Percentiles rank a stretch among this genome's conserved stretches.
Evolutionary conservation across 2,113 vertebrate species (phyloP).

Genomic region (Girardinichthys multiradiatus): DNA sequence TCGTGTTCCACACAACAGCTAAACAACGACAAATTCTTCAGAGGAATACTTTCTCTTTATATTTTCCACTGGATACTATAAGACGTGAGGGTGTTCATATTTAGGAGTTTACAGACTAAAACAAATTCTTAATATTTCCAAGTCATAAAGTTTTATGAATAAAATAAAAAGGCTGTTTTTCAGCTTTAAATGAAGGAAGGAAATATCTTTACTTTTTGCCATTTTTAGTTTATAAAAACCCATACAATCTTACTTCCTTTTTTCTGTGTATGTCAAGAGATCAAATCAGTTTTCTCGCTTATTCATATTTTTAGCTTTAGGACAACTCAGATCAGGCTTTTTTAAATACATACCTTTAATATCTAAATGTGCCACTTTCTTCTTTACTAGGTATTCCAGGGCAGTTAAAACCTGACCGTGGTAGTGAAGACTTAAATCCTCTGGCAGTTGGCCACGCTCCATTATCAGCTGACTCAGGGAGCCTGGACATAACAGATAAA

Average conservation of each 20-base stretch:
- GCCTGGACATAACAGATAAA: conserved; percentile 71
- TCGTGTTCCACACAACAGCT: conserved; percentile 65
- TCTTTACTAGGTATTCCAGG: conserved; percentile 87
- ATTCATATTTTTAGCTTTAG: background rate
- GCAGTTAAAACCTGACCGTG: conserved; percentile 86
- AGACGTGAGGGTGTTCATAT: conserved; percentile 41
- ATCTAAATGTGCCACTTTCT: conserved; percentile 89
- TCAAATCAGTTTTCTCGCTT: too few relatives aligned
- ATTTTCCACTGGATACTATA: conserved; percentile 35
- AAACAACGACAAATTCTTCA: conserved; percentile 24
- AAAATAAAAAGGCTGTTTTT: too few relatives aligned
- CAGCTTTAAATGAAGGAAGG: too few relatives aligned
- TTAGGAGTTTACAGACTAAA: background rate
- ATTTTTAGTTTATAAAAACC: too few relatives aligned
- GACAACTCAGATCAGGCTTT: background rate
- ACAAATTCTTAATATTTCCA: background rate
- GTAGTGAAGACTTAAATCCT: conserved; percentile 92
- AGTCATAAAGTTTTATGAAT: too few relatives aligned
- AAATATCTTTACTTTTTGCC: too few relatives aligned
- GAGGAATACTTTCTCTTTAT: conserved; percentile 32
- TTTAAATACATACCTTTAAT: conserved; percentile 87
- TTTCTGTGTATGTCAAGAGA: too few relatives aligned
- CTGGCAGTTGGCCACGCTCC: conserved; percentile 87
- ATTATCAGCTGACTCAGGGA: conserved; percentile 90
- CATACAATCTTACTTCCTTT: too few relatives aligned